Base-by-base conservation (phyloP, 2,113 vertebrate genomes). In the Stigmatopora argus region DNA sequence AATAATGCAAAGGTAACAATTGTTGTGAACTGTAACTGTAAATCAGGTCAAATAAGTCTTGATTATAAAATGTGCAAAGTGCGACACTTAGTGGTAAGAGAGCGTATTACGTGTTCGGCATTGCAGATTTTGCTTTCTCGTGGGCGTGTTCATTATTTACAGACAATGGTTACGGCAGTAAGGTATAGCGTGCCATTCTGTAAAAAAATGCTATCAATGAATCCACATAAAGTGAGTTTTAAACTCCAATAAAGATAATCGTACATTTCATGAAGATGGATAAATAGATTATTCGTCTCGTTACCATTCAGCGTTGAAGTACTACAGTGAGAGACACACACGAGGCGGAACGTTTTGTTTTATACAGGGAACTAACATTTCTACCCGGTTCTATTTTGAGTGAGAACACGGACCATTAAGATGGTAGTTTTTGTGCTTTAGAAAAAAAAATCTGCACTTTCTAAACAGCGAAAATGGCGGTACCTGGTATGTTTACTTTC, bases 401-500 rank as follows among this genome's bases (percentile, higher is more conserved):
- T 5, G 21, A 45, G 77, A 58, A 72, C 74, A 4, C 1, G 14
- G 56, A 15, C 38, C 0, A 17, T 64, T 45, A 1, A 3, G 1
- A 23, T 9, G 0, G 23, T 38, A 9, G 11, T 38, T 60, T 56
- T 59, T 14, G 69, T 67, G 65, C 48, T 60, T 4, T 35, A 15
- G 26, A 31, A 5, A 19, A 0, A 1, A 70, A 38, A 21, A 56
- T 0, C 7, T 18, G 0, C 7, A 60, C 78, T 12, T 7, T 34
- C 11, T 0, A 45, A 17, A 14, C 46, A 1, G 48, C 2, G 5
- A 2, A 1, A 38, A 88, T 86, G 85, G 81, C 79, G 11, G 53
- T 45, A 3, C 74, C 83, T 38, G 85, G 85, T 83, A 35, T 4
- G 67, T 62, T n/a, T 31, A 26, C 3, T 31, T 55, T 2, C 26